Evolutionary conservation across 2,113 vertebrate genomes (phyloP).

Genomic region (Equus quagga): DNA sequence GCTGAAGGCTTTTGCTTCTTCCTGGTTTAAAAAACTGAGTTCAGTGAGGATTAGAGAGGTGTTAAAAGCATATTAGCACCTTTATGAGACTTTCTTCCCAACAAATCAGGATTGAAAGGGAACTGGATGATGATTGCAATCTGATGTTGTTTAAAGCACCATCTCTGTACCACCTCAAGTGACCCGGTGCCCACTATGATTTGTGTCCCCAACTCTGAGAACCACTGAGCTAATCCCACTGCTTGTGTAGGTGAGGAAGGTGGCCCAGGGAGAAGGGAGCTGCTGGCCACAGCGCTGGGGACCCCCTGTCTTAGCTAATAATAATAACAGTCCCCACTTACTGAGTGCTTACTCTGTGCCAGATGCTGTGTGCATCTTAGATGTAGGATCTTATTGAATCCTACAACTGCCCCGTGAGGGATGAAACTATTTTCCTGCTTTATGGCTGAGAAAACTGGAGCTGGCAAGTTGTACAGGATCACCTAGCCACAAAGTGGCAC

Average conservation of each 20-base stretch:
- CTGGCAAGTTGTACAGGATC: not conserved
- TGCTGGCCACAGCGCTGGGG: not conserved
- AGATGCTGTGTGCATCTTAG: no score
- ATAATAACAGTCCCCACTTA: not conserved
- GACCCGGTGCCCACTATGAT: not conserved
- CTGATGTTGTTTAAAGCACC: not conserved
- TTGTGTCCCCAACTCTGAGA: not conserved
- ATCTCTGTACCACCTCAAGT: not conserved
- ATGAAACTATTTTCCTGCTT: not conserved
- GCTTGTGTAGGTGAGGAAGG: not conserved
- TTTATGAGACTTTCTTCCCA: not conserved
- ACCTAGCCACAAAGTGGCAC: not conserved
- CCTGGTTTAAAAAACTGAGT: not conserved
- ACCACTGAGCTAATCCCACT: no score
- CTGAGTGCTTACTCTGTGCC: not conserved
- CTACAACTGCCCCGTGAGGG: not conserved
- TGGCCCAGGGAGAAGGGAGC: no score
- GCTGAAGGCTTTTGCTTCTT: not conserved
- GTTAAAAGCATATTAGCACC: not conserved
- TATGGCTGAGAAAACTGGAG: not conserved
- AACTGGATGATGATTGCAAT: not conserved
- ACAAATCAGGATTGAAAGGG: not conserved
- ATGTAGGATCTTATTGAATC: not conserved
- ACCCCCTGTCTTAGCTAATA: not conserved
- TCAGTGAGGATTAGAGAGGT: not conserved